Percentiles rank a stretch among this genome's conserved stretches.
phyloP scores from a whole-genome alignment of 2,113 vertebrate species.

The Emydocephalus ijimae region DNA sequence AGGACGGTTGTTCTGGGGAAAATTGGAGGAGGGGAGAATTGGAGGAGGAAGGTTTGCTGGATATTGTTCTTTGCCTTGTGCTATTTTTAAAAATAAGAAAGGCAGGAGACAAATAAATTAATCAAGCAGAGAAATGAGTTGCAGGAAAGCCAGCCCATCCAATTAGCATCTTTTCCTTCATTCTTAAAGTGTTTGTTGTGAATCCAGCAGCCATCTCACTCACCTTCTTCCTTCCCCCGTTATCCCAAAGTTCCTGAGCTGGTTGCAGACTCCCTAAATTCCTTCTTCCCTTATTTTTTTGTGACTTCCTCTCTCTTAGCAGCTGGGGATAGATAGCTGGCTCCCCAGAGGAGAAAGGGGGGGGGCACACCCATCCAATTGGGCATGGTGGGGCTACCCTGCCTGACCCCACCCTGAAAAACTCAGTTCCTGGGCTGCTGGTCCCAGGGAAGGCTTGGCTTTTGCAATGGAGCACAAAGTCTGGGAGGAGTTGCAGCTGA shows the following conservation, averaged over 20 bases:
- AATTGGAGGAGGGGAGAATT: too few species aligned
- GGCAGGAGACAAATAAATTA: too few species aligned
- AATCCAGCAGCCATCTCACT: not conserved
- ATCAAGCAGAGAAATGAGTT: too few species aligned
- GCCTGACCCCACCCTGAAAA: not conserved
- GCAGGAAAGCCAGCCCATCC: too few species aligned
- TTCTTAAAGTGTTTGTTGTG: not conserved
- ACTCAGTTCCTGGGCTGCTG: not conserved
- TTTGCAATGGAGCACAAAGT: not conserved
- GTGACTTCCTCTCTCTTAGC: not conserved
- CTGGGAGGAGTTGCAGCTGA: slow-evolving; percentile 14
- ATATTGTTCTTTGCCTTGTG: too few species aligned
- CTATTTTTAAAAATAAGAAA: too few species aligned
- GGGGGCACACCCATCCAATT: not conserved
- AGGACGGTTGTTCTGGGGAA: too few species aligned
- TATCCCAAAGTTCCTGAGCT: not conserved
- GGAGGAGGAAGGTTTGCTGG: too few species aligned
- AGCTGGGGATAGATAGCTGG: not conserved
- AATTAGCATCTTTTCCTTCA: not conserved
- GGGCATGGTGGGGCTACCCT: not conserved
- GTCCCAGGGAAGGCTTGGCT: not conserved
- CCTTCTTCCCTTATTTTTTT: not conserved
- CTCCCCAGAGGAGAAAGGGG: not conserved
- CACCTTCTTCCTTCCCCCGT: not conserved
- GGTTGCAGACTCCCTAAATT: not conserved